Conservation (phyloP, 2,113 vertebrate species). For the Marmota monax region DNA sequence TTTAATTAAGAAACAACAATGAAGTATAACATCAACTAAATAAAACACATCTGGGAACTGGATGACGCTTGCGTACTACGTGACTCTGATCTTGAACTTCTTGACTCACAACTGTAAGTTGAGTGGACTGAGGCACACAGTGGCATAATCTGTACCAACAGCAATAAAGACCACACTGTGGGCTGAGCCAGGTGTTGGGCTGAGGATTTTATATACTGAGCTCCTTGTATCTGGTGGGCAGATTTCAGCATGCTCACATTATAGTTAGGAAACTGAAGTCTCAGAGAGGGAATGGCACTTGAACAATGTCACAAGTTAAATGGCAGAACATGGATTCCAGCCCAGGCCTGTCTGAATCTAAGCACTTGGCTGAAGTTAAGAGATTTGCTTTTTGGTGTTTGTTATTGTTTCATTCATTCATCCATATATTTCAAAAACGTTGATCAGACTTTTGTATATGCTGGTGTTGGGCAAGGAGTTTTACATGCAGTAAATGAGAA, state of each 20-base stretch:
- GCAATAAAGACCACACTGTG: not conserved
- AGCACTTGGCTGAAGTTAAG: not conserved
- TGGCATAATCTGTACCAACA: too few species aligned
- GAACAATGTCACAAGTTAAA: not conserved
- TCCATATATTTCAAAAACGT: too few species aligned
- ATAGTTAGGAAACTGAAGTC: not conserved
- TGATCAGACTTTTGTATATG: not conserved
- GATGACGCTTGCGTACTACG: not conserved
- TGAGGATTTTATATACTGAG: not conserved
- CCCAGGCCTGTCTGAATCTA: not conserved
- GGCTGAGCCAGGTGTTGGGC: fast-evolving
- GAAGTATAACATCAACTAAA: not conserved
- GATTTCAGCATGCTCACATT: not conserved
- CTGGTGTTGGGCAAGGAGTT: not conserved
- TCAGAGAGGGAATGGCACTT: not conserved
- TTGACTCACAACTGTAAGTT: not conserved
- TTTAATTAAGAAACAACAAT: not conserved
- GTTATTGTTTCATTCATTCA: not conserved
- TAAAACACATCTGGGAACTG: not conserved
- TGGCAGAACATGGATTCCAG: not conserved
- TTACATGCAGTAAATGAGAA: not conserved
- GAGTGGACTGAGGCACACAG: not conserved
- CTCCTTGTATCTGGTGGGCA: too few species aligned
- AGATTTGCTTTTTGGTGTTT: not conserved
- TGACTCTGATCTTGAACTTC: slow-evolving; percentile 3